Evolutionary conservation across 92 coral and sea anemone species (phyloP).

Genomic region (Isaurus tuberculatus): DNA sequence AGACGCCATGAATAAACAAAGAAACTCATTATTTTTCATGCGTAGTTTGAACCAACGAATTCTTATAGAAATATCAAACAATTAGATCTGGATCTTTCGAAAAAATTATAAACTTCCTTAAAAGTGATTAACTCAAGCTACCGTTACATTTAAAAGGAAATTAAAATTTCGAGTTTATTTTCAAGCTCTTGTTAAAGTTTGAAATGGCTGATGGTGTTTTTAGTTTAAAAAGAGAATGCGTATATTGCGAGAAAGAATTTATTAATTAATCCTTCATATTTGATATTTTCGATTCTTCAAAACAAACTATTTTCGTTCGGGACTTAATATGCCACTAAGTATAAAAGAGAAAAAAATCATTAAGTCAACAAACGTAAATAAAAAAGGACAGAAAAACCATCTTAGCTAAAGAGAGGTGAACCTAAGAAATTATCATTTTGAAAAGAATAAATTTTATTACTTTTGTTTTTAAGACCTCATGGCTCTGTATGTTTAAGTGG

Average conservation of each 20-base stretch:
- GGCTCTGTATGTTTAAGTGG: slow-evolving; percentile 26
- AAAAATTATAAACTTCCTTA: background rate
- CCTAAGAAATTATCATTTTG: background rate
- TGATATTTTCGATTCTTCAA: background rate
- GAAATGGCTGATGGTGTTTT: slow-evolving; percentile 22
- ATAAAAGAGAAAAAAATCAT: background rate
- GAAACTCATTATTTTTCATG: background rate
- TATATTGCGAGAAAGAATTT: background rate
- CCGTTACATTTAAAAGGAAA: slow-evolving; percentile 26
- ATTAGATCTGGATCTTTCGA: background rate
- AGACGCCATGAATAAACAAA: slow-evolving; percentile 11
- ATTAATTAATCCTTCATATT: background rate
- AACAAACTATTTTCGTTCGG: background rate
- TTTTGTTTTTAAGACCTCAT: background rate
- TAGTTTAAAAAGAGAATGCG: slow-evolving; percentile 13
- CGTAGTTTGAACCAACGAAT: slow-evolving; percentile 1
- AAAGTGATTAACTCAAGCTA: slow-evolving; percentile 7
- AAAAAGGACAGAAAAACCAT: background rate
- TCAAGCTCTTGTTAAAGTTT: slow-evolving; percentile 24
- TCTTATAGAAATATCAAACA: slow-evolving; percentile 9
- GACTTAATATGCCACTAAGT: background rate
- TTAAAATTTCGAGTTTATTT: background rate
- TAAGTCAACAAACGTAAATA: background rate
- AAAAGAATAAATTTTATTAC: background rate
- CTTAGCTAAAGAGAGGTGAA: background rate